Percentiles rank a stretch among this genome's conserved stretches.
Evolutionary conservation across 2,113 vertebrate genomes (phyloP).

Genomic region (Furnarius figulus): DNA sequence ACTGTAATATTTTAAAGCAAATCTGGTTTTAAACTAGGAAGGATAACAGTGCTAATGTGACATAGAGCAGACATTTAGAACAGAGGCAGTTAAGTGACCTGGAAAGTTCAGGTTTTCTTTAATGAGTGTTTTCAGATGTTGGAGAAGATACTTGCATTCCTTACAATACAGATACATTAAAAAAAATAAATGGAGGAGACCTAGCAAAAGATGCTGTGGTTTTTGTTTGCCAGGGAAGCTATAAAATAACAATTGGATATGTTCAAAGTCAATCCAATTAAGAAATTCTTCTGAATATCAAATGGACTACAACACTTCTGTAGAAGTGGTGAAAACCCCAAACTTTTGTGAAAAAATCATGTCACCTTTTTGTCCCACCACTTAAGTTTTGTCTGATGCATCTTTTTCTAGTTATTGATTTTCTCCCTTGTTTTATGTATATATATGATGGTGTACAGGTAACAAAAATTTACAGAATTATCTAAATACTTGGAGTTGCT

Average conservation of each 20-base stretch:
- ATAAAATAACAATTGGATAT: neutral
- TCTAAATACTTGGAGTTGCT: neutral
- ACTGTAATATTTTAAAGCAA: neutral
- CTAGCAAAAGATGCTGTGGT: neutral
- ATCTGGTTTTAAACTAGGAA: neutral
- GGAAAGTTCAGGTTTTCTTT: neutral
- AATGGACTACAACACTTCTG: neutral
- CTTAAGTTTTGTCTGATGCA: neutral
- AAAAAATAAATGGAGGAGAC: neutral
- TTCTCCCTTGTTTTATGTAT: neutral
- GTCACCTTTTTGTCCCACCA: neutral
- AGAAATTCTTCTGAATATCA: neutral
- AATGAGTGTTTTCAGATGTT: neutral
- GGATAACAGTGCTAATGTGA: neutral
- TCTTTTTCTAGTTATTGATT: neutral
- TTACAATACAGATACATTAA: neutral
- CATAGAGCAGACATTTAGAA: neutral
- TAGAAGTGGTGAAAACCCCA: rapidly evolving
- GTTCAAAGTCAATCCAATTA: neutral
- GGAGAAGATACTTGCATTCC: neutral
- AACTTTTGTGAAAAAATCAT: neutral
- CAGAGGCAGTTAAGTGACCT: neutral
- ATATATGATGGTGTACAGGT: neutral
- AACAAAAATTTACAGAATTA: neutral
- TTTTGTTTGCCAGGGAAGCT: neutral